phyloP scores from a whole-genome alignment of 1,140 invertebrate genomes.

The Drosophila leontia region DNA sequence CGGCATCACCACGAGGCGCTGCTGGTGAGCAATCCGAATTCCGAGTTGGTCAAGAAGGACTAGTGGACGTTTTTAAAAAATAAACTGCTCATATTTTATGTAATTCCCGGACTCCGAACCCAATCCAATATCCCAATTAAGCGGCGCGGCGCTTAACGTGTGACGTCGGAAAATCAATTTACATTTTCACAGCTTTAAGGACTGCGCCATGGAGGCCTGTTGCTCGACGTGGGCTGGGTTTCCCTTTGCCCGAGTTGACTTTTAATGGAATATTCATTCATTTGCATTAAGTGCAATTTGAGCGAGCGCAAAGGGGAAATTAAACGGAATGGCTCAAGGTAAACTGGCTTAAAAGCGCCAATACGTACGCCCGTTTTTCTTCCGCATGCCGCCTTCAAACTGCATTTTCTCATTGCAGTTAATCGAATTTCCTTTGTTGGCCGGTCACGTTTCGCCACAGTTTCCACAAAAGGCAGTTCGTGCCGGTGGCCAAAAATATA shows the following conservation, averaged over 20 bases:
- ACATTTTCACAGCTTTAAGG: slow-evolving; percentile 21
- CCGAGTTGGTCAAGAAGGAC: slow-evolving; percentile 37
- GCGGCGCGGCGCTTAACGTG: slow-evolving; percentile 9
- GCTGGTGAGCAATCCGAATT: slow-evolving; percentile 49
- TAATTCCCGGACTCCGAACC: background rate
- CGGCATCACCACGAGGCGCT: slow-evolving; percentile 84
- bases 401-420: slow-evolving; percentile 19
- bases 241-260: slow-evolving; percentile 22
- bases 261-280: slow-evolving; percentile 58
- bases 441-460: slow-evolving; percentile 42
- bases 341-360: slow-evolving; percentile 7
- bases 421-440: slow-evolving; percentile 37
- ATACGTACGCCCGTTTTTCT: slow-evolving; percentile 7
- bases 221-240: slow-evolving; percentile 2
- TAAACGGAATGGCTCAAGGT: slow-evolving; percentile 36
- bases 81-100: slow-evolving; percentile 47
- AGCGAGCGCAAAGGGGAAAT: slow-evolving; percentile 38
- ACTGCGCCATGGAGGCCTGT: slow-evolving; percentile 11
- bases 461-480: too few relatives aligned
- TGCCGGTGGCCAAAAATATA: slow-evolving; percentile 23
- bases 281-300: slow-evolving; percentile 60
- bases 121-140: slow-evolving; percentile 45
- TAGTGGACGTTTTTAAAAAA: slow-evolving; percentile 35
- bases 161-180: slow-evolving; percentile 56
- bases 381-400: slow-evolving; percentile 6